Evolutionary conservation across 2,888 invertebrate species (phyloP), one percentile per base, ranked within the genome.

Genomic region (Cryptosula pallasiana): DNA sequence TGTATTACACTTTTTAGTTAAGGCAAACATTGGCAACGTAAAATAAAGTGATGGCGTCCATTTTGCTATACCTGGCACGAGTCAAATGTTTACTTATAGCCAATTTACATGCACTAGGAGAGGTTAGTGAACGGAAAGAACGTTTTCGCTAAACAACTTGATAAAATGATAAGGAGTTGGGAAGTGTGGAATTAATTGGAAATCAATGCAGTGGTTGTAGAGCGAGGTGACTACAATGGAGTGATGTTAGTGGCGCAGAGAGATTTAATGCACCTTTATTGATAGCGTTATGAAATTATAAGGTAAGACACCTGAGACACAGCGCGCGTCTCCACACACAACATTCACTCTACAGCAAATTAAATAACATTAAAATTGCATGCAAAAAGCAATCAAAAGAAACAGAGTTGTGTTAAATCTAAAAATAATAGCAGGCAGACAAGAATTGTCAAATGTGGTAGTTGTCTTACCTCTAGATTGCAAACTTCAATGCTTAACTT

Each of bases 181-280:
- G 25, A 32, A 63, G 63, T 63, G 63, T 63, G 27, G 63, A 63
- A 25, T 63, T 63, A 63, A 63, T 63, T 13, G 63, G 63, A 63
- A 63, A 63, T 63, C 63, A 63, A 63, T 63, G 45, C 20, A 5
- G 5, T 20, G 20, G 5, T 45, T 45, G 9, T 45, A 45, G 20
- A 45, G 20, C 20, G 20, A 13, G 45, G 20, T 5, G 20, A 45
- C 5, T 13, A 45, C 20, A 45, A 45, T 45, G 5, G 20, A 13
- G 45, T 20, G 9, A 45, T 13, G 45, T 45, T 45, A 45, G 45
- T 45, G 45, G 9, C 45, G 20, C 45, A 13, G 45, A 45, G 9
- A 45, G 45, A 45, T 45, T 45, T 45, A 45, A 45, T 45, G 9
- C 20, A 45, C 20, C 5, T 45, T 45, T 45, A 45, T 45, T 45